A percentile compares a stretch with the other conserved stretches of the same genome.
phyloP scores from a whole-genome alignment of 1,140 invertebrate species.

The Zeugodacus cucurbitae region DNA sequence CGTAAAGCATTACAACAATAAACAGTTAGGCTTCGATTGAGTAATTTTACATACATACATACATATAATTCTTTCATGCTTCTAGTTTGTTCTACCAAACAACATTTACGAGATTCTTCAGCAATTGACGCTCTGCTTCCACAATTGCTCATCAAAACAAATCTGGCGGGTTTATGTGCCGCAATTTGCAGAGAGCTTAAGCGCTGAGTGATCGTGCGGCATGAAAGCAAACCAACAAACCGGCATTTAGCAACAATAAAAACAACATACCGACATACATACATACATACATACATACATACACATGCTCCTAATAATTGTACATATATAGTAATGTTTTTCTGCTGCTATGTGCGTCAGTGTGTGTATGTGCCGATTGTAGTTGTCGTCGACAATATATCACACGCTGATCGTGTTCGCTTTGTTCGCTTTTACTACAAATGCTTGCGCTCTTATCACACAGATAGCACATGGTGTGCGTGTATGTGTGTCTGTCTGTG shows the following conservation, averaged over 20 bases:
- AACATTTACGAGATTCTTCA: background rate
- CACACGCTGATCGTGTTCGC: background rate
- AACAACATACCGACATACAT: background rate
- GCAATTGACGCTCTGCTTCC: background rate
- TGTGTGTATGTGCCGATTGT: background rate
- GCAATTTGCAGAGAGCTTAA: background rate
- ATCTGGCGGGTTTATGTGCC: background rate
- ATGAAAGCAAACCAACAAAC: background rate
- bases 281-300: background rate
- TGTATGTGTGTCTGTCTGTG: background rate
- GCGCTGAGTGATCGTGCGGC: background rate
- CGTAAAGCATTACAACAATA: too few relatives aligned
- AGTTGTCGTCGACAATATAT: background rate
- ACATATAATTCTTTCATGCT: too few relatives aligned
- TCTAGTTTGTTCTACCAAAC: too few relatives aligned
- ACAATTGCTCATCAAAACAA: conserved; percentile 16
- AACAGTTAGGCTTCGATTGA: too few relatives aligned
- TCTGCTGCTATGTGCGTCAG: background rate
- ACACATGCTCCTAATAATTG: background rate
- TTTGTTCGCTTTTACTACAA: background rate
- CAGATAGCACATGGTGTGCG: background rate
- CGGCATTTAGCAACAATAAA: background rate
- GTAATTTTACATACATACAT: too few relatives aligned
- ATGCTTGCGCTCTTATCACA: background rate
- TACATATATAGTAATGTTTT: background rate